Evolutionary conservation across 2,888 invertebrate species (phyloP).

Genomic region (Apamea monoglypha): DNA sequence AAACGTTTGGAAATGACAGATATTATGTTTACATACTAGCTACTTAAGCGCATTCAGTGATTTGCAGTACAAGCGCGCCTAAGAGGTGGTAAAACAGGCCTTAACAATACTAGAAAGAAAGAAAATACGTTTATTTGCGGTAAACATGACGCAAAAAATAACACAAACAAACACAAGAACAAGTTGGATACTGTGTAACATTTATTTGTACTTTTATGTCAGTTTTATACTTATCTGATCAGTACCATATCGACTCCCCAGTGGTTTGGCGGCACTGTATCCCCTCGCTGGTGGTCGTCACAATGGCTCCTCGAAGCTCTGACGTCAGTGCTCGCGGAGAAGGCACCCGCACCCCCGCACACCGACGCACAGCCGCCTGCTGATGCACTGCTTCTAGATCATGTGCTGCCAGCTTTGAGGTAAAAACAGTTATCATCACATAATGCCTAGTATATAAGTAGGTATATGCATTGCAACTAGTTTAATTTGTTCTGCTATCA

Average conservation of each 20-base stretch:
- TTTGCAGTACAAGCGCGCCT: neutral
- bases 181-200: neutral
- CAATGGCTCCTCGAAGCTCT: slow-evolving; percentile 97
- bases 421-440: slow-evolving; percentile 47
- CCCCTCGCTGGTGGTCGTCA: slow-evolving; percentile 98
- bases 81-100: neutral
- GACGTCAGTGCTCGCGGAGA: slow-evolving; percentile 95
- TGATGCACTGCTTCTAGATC: slow-evolving; percentile 84
- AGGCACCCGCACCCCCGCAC: slow-evolving; percentile 81
- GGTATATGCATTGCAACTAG: neutral
- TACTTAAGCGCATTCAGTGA: no score
- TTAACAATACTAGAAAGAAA: neutral
- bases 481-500: no score
- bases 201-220: neutral
- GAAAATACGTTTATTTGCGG: no score
- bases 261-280: slow-evolving; percentile 94
- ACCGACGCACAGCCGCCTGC: slow-evolving; percentile 54
- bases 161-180: no score
- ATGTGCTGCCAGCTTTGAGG: slow-evolving; percentile 86
- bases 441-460: neutral
- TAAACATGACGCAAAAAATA: no score
- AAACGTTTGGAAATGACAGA: neutral
- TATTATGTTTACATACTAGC: neutral
- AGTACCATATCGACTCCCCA: slow-evolving; percentile 46
- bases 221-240: neutral